Conservation (phyloP, 2,113 vertebrate genomes). For the Phocoena phocoena region DNA sequence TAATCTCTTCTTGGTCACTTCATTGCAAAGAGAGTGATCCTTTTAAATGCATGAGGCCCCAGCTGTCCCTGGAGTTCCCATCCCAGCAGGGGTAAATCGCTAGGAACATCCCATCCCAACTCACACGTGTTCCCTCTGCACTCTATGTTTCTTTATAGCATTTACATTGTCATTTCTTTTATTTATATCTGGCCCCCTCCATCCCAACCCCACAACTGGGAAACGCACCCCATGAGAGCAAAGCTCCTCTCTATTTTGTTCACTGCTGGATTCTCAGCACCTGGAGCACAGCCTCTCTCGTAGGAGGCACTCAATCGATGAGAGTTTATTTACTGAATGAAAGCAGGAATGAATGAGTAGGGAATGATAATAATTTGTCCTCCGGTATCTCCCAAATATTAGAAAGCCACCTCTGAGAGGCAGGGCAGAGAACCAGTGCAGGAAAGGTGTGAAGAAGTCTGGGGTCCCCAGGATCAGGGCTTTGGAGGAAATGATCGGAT, state of each 20-base stretch:
- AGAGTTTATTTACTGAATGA: not conserved
- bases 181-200: not conserved
- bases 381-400: not conserved
- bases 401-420: not conserved
- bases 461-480: too few species aligned
- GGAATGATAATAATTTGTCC: not conserved
- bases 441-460: not conserved
- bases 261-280: not conserved
- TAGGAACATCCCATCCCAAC: too few species aligned
- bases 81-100: not conserved
- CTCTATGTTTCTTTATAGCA: too few species aligned
- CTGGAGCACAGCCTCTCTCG: not conserved
- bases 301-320: fast-evolving
- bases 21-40: too few species aligned
- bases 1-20: too few species aligned
- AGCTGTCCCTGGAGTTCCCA: not conserved
- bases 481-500: not conserved
- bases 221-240: too few species aligned
- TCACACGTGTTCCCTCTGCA: fast-evolving
- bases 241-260: not conserved
- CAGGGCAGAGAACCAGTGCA: not conserved
- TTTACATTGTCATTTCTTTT: not conserved
- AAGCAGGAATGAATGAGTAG: not conserved
- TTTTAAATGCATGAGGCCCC: not conserved
- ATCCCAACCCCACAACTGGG: not conserved